phyloP scores from a whole-genome alignment of 2,888 invertebrate species.

The Girardia tigrina region DNA sequence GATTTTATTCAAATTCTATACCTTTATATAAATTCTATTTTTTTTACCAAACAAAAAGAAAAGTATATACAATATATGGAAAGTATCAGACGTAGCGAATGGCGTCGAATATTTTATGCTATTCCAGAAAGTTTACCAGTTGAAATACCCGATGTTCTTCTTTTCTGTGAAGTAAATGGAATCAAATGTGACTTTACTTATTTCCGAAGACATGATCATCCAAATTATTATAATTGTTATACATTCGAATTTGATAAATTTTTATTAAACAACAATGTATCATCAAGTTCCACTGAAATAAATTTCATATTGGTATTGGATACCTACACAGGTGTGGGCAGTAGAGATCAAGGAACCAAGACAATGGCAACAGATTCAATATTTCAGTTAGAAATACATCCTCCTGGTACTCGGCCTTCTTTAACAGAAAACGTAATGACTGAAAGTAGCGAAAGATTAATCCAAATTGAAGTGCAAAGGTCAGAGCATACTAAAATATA shows the following conservation, averaged over 20 bases:
- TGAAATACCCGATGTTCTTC: not conserved
- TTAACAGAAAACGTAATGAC: not conserved
- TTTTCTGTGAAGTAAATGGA: slow-evolving; percentile 17
- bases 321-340: not conserved
- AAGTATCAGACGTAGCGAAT: not conserved
- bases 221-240: slow-evolving; percentile 2
- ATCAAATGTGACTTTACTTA: not conserved
- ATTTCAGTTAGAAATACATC: slow-evolving; percentile 12
- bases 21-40: not conserved
- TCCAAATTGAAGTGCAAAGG: slow-evolving; percentile 1
- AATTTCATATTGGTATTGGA: not conserved
- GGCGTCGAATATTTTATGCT: slow-evolving; percentile 19
- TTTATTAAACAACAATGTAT: not conserved
- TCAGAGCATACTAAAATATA: not conserved
- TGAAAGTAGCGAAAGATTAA: not conserved
- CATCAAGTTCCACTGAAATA: not conserved
- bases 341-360: not conserved
- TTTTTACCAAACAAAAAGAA: not conserved
- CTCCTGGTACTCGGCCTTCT: not conserved
- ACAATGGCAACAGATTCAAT: not conserved
- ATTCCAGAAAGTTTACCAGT: not conserved
- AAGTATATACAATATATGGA: not conserved
- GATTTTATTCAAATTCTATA: slow-evolving; percentile 12
- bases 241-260: not conserved
- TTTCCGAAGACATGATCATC: not conserved